These are phyloP conservation scores for Cheumatopsyche charites DNA, from an alignment of 1,140 invertebrate genomes.

Conservation along the genomic window DNA sequence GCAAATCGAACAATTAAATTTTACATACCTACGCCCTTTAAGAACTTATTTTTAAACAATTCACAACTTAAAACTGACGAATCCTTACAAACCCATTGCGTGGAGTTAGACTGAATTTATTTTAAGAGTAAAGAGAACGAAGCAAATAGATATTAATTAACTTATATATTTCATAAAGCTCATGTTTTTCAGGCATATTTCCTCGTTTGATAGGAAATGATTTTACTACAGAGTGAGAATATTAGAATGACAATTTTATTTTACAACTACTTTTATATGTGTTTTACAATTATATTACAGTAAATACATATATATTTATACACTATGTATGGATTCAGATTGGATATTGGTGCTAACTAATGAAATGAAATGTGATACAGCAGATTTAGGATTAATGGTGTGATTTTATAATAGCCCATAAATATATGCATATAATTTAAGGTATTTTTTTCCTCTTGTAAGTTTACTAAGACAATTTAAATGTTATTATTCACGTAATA, in stretches of 20 bases:
- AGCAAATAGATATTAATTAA: conserved; percentile 14
- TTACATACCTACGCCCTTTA: background rate
- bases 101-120: conserved; percentile 49
- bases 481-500: conserved; percentile 17
- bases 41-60: background rate
- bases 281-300: conserved; percentile 46
- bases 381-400: conserved; percentile 46
- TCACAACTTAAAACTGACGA: background rate
- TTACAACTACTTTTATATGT: conserved; percentile 48
- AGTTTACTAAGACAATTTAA: conserved; percentile 23
- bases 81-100: conserved; percentile 40
- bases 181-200: conserved; percentile 16
- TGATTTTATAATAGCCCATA: conserved; percentile 49
- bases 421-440: conserved; percentile 36
- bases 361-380: conserved; percentile 49
- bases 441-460: conserved; percentile 36
- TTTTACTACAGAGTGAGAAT: conserved; percentile 35
- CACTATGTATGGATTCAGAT: conserved; percentile 46
- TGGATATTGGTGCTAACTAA: conserved; percentile 49
- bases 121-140: conserved; percentile 43
- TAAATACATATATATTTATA: conserved; percentile 47
- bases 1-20: too few species aligned
- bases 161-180: conserved; percentile 30
- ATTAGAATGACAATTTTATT: conserved; percentile 47
- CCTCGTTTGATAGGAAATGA: conserved; percentile 14